Evolutionary conservation across 2,113 vertebrate species (phyloP), one percentile per base, ranked within the genome.

Genomic region (Dinomys branickii): DNA sequence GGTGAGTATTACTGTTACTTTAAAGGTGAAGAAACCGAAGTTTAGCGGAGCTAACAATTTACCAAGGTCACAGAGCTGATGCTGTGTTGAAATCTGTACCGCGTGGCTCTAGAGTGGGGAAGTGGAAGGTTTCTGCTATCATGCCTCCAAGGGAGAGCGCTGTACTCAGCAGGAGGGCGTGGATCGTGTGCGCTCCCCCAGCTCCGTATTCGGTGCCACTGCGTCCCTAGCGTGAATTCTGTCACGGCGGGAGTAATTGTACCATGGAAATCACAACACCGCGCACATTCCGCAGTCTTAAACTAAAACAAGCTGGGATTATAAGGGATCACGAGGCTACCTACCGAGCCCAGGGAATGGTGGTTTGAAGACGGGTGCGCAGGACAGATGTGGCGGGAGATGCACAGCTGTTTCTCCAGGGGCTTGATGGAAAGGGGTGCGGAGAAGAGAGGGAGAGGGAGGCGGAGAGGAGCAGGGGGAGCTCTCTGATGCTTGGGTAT

Each of bases 131-230:
- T 56, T 95, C 13, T 47, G 65, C 69, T 73, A 0, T 35, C 61
- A 11, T 67, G 59, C 41, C 26, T 1, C 6, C 47, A 73, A 80
- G 47, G 71, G 41, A 83, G 30, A 38, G 19, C 10, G 20, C 19
- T 22, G 38, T 26, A 75, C 30, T 61, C 61, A 17, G 16, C 38
- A 9, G 30, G 54, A 94, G 63, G 7, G n/a, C 1, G 0, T 30
- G n/a, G 26, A 5, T 14, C n/a, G 26, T 44, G 52, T 20, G 63
- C 2, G 4, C 6, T 58, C 77, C 52, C 26, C 58, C 38, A 69
- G 0, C 13, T 0, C 4, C n/a, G 1, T 2, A 10, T 22, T 41
- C 14, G 20, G 35, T 4, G 44, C 77, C 8, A 1, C 77, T 33
- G 5, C 0, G 7, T 22, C 13, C 14, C 24, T 22, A 24, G 30